Evolutionary conservation across 2,888 invertebrate genomes (phyloP).

Genomic region (Cancer borealis): DNA sequence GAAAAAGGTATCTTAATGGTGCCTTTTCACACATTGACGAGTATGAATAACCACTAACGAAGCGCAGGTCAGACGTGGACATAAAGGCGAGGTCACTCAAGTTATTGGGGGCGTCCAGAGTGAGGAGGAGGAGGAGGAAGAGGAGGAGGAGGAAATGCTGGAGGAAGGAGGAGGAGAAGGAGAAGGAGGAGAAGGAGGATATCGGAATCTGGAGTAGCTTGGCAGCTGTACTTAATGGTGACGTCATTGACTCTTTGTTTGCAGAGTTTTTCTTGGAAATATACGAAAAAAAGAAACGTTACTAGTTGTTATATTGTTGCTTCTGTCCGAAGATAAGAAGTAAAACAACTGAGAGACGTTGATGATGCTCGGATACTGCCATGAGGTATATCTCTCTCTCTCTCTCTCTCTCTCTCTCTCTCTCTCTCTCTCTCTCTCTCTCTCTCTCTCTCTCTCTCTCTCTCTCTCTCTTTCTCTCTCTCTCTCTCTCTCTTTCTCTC

Average conservation of each 20-base stretch:
- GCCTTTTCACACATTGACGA: constrained; percentile 54
- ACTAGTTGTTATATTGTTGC: background rate
- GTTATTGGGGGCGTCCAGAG: background rate
- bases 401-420: background rate
- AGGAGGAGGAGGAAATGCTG: background rate
- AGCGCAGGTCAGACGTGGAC: constrained; percentile 31
- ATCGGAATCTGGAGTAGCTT: background rate
- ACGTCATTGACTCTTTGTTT: background rate
- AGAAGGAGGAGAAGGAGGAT: background rate
- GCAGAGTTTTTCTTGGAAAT: background rate
- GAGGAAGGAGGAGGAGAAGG: background rate
- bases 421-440: background rate
- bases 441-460: background rate
- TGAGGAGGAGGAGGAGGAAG: background rate
- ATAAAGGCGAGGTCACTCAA: constrained; percentile 42
- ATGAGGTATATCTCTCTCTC: background rate
- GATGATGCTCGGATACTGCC: background rate
- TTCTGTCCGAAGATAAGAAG: background rate
- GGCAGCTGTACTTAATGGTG: background rate
- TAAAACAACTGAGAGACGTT: background rate
- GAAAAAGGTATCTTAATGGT: constrained; percentile 49
- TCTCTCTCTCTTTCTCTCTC: background rate
- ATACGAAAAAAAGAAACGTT: background rate
- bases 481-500: background rate
- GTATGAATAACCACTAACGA: constrained; percentile 67